Percentiles rank a stretch among this genome's conserved stretches.
Evolutionary conservation across 2,113 vertebrate species (phyloP).

Genomic region (Pardalotus punctatus): DNA sequence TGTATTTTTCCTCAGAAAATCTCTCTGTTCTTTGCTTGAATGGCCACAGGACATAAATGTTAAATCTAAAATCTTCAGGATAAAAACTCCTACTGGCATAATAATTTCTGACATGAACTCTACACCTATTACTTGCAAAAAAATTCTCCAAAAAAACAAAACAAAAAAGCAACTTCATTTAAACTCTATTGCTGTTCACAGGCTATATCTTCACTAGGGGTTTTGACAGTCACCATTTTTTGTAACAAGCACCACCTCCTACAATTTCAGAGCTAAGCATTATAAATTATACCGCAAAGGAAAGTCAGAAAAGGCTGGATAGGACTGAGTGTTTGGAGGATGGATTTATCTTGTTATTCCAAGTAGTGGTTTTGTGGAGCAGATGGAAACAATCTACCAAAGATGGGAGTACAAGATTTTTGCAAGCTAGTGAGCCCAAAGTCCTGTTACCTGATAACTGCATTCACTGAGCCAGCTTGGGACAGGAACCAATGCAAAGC

Average conservation of each 20-base stretch:
- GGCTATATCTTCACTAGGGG: neutral
- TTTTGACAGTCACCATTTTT: neutral
- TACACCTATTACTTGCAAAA: neutral
- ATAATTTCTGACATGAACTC: fast-evolving
- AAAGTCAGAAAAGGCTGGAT: neutral
- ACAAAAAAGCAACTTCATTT: neutral
- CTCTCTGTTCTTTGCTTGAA: neutral
- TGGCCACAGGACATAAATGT: neutral
- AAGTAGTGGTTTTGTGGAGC: neutral
- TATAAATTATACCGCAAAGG: neutral
- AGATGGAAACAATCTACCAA: neutral
- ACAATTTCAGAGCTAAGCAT: neutral
- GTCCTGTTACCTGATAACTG: too few species aligned
- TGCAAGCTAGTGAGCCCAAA: neutral
- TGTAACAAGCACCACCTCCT: neutral
- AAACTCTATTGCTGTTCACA: neutral
- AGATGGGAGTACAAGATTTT: neutral
- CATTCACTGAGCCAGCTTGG: neutral
- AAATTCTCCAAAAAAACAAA: too few species aligned
- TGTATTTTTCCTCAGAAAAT: neutral
- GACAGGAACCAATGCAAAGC: neutral
- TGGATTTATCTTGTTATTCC: neutral
- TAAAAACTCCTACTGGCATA: neutral
- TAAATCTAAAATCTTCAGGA: neutral
- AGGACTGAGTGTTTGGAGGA: neutral